Evolutionary conservation across 2,888 invertebrate genomes (phyloP), one percentile per base, ranked within the genome.

Genomic region (Rhogogaster chlorosoma): DNA sequence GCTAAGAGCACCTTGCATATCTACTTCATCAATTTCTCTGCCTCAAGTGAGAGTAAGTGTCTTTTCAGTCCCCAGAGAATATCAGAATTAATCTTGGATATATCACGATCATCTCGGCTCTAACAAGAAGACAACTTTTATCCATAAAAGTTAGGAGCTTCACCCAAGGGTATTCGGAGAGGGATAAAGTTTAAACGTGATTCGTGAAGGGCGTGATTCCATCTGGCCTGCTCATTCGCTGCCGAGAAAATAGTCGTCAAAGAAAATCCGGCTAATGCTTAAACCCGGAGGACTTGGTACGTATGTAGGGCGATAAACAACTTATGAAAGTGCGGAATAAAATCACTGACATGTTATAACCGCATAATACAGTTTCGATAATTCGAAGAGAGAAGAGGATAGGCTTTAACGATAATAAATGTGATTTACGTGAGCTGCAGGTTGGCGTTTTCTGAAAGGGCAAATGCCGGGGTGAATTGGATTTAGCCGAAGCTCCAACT

Each of bases 131-230:
- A 80, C 36, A 57, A 80, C 80, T 80, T 80, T 78, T n/a, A 36
- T 78, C 78, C 57, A 78, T 78, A 78, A 78, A 78, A 78, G 78
- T 78, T 57, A 78, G n/a, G 57, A 36, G n/a, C 2, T 29, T 45
- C 4, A 32, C 57, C 61, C 36, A 7, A 80, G 57, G 61, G 80
- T 80, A 32, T 61, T 57, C 36, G 38, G 6, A 26, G 57, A 80
- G 61, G 80, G 38, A 80, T 80, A 80, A 80, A 80, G 57, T 80
- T 57, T 38, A 61, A 80, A 80, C 36, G 61, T 38, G 26, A 80
- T 80, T 80, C 61, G 80, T 12, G 36, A 80, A 80, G 22, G 80
- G 36, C 57, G 80, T 61, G 57, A 80, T 80, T 80, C 38, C 80
- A 61, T 61, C 38, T 38, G 80, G 80, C 22, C 10, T 22, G 9